Conservation (phyloP, 2,113 vertebrate species). For the Leucopternis melanops region DNA sequence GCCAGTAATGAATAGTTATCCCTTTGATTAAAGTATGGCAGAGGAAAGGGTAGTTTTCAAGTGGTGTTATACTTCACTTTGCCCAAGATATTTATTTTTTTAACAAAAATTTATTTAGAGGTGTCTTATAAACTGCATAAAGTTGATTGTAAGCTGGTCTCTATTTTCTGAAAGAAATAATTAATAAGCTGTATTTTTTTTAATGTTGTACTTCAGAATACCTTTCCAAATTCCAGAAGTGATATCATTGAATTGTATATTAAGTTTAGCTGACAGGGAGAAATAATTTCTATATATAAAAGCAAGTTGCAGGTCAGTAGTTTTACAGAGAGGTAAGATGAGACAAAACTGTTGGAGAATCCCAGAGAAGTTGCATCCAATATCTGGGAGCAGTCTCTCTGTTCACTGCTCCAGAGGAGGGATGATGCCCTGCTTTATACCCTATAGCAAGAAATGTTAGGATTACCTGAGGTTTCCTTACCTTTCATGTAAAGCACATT, state of each 20-base stretch:
- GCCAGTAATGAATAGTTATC: not conserved
- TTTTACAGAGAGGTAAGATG: not conserved
- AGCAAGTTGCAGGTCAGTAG: not conserved
- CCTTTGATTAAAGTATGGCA: not conserved
- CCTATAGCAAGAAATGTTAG: not conserved
- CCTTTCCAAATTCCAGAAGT: not conserved
- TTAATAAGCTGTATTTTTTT: not conserved
- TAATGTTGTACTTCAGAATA: not conserved
- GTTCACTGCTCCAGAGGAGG: not conserved
- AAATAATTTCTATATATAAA: not conserved
- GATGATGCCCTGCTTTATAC: not conserved
- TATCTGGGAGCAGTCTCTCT: not conserved
- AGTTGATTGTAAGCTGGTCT: not conserved
- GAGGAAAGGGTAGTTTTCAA: too few species aligned
- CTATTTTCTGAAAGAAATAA: not conserved
- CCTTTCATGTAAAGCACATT: not conserved
- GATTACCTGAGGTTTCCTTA: not conserved
- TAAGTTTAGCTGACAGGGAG: not conserved
- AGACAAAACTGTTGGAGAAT: not conserved
- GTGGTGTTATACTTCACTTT: too few species aligned
- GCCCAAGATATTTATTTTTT: not conserved
- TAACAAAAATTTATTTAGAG: not conserved
- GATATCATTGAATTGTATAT: not conserved
- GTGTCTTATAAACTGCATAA: not conserved
- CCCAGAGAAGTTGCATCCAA: not conserved